Percentiles rank a stretch among this genome's conserved stretches.
phyloP scores from a whole-genome alignment of 2,113 vertebrate species.

The Ictidomys tridecemlineatus region DNA sequence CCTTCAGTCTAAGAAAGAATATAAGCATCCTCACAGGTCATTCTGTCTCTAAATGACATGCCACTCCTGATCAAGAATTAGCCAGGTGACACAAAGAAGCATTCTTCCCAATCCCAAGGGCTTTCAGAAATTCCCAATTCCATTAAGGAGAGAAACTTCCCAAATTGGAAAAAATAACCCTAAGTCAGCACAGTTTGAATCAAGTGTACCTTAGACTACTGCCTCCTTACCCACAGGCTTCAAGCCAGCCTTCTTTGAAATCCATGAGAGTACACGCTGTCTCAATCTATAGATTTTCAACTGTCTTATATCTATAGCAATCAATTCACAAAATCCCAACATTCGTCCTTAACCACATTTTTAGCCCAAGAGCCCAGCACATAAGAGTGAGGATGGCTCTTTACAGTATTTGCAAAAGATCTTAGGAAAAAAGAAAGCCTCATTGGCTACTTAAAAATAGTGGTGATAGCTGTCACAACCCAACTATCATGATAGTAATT shows the following conservation, averaged over 20 bases:
- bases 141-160: neutral
- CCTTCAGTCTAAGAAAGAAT: neutral
- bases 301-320: neutral
- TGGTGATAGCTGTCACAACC: neutral
- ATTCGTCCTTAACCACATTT: neutral
- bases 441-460: neutral
- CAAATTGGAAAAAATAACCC: neutral
- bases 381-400: neutral
- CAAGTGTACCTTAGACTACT: neutral
- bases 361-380: neutral
- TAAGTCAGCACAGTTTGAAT: neutral
- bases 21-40: neutral
- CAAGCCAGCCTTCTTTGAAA: neutral
- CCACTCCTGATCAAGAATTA: neutral
- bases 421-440: neutral
- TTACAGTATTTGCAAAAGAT: neutral
- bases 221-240: neutral
- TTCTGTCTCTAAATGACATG: neutral
- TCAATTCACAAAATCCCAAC: neutral
- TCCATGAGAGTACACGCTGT: neutral
- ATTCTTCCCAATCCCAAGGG: neutral
- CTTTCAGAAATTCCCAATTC: neutral
- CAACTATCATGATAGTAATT: neutral
- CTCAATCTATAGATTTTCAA: neutral
- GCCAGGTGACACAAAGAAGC: conserved; percentile 1